These are phyloP conservation scores for Cosmorhoe ocellata DNA, from an alignment of 2,888 invertebrate genomes.

Conservation along the genomic window DNA sequence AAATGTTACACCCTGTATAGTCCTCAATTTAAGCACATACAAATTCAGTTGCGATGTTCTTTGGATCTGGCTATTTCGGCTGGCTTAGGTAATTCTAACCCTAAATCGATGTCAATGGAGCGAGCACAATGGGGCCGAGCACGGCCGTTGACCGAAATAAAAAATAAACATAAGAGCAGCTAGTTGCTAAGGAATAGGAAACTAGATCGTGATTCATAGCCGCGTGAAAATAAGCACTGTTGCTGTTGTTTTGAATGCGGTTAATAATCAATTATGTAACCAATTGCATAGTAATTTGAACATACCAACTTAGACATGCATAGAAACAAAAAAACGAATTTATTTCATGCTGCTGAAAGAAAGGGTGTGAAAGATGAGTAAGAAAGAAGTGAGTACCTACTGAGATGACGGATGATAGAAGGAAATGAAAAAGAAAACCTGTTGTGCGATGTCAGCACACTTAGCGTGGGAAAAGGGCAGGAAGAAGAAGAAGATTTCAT, in stretches of 20 bases:
- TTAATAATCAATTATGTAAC: constrained; percentile 4
- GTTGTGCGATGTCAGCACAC: too few species aligned
- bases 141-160: constrained; percentile 77
- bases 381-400: too few species aligned
- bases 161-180: constrained; percentile 63
- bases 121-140: constrained; percentile 60
- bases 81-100: constrained; percentile 64
- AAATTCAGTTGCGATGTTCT: constrained; percentile 2
- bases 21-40: too few species aligned
- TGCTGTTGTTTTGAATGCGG: constrained; percentile 17
- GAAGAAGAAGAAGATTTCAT: too few species aligned
- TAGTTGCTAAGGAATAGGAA: constrained; percentile 60
- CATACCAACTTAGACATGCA: constrained; percentile 16
- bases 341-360: not conserved
- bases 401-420: too few species aligned
- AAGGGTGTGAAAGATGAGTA: too few species aligned
- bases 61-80: constrained; percentile 35
- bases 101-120: constrained; percentile 74
- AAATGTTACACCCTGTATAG: too few species aligned
- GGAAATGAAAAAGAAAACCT: too few species aligned
- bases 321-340: constrained; percentile 12
- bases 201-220: constrained; percentile 61
- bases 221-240: constrained; percentile 34
- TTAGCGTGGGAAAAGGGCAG: too few species aligned
- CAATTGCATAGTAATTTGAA: not conserved